Evolutionary conservation across 1,140 invertebrate genomes (phyloP).

Genomic region (Drosophila varians): DNA sequence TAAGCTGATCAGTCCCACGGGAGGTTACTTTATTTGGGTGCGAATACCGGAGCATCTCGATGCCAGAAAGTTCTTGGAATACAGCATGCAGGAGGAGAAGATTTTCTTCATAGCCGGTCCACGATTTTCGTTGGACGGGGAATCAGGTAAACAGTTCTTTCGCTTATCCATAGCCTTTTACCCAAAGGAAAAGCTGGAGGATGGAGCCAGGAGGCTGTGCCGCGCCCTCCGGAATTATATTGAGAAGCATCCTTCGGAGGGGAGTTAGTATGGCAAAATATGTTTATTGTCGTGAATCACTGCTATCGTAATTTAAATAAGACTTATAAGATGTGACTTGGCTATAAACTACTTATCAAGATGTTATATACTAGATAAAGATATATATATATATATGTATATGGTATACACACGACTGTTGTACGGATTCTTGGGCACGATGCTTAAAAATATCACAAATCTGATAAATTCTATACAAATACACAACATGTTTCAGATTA

Average conservation of each 20-base stretch:
- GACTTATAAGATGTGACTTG: conserved; percentile 70
- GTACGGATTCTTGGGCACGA: conserved; percentile 68
- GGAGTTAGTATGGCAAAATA: conserved; percentile 59
- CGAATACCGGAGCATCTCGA: conserved; percentile 80
- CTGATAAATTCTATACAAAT: conserved; percentile 65
- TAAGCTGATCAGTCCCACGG: conserved; percentile 83
- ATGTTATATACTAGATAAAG: conserved; percentile 62
- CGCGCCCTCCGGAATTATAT: conserved; percentile 43
- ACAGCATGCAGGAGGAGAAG: conserved; percentile 56
- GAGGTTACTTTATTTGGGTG: conserved; percentile 87
- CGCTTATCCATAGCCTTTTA: conserved; percentile 85
- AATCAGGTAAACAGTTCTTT: conserved; percentile 83
- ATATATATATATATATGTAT: conserved; percentile 15
- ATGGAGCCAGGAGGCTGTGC: conserved; percentile 59
- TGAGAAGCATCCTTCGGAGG: background rate
- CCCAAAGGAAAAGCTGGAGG: conserved; percentile 54
- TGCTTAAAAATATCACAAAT: conserved; percentile 79
- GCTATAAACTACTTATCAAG: conserved; percentile 54
- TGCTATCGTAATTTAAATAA: conserved; percentile 51
- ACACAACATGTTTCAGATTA: conserved; percentile 51
- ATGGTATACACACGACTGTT: conserved; percentile 49
- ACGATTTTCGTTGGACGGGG: conserved; percentile 82
- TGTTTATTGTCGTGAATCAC: conserved; percentile 32
- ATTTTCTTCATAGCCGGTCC: conserved; percentile 84
- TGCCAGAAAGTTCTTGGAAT: conserved; percentile 52